These are phyloP conservation scores for Drosophila stalkeri DNA, from an alignment of 2,888 invertebrate genomes.

Conservation along the genomic window DNA sequence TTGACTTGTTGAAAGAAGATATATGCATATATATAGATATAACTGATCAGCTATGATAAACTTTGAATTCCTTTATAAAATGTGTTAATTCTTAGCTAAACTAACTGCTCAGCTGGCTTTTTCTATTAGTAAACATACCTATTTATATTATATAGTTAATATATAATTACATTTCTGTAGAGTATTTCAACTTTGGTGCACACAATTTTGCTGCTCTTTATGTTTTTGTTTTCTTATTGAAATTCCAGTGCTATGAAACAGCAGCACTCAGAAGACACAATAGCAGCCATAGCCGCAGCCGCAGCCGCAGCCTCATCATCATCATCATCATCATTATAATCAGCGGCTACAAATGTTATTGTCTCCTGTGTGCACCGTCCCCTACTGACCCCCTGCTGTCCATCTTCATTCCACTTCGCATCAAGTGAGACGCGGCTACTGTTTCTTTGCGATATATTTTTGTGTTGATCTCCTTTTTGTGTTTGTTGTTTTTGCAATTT, in stretches of 20 bases:
- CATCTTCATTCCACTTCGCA: neutral
- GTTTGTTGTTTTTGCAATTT: slow-evolving; percentile 65
- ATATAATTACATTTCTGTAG: neutral
- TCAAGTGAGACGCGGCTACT: slow-evolving; percentile 56
- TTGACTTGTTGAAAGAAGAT: neutral
- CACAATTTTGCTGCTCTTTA: neutral
- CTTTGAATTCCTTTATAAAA: no score
- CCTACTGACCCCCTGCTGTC: neutral
- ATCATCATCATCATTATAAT: slow-evolving; percentile 45
- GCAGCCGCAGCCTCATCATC: slow-evolving; percentile 43
- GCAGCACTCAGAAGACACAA: slow-evolving; percentile 39
- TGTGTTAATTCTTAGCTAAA: no score
- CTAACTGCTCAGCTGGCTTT: neutral
- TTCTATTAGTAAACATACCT: neutral
- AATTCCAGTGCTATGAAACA: slow-evolving; percentile 60
- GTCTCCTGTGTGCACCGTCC: slow-evolving; percentile 30
- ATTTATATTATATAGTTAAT: neutral
- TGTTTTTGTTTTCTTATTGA: slow-evolving; percentile 55
- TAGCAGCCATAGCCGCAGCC: slow-evolving; percentile 36
- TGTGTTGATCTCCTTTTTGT: slow-evolving; percentile 23
- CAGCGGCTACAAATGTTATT: slow-evolving; percentile 56
- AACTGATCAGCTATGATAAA: neutral
- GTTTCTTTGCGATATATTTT: slow-evolving; percentile 53
- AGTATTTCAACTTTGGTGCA: neutral
- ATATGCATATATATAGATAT: neutral